Base-by-base conservation (phyloP, 2,888 invertebrate genomes). In the Nemurella pictetii region DNA sequence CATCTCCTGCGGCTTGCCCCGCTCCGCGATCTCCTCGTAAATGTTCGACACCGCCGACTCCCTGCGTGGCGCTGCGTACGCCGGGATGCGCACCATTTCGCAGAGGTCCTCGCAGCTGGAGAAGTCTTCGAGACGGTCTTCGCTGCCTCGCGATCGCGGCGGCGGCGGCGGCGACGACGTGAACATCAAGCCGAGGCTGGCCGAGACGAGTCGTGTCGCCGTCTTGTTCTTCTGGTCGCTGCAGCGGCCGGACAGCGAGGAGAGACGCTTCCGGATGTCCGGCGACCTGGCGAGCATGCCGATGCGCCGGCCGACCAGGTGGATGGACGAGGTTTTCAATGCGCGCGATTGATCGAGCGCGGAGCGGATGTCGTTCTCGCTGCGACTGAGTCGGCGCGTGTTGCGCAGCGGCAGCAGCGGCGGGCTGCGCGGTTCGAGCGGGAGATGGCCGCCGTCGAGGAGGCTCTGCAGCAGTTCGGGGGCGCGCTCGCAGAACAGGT, bases 1-100 rank as follows among this genome's bases (percentile, higher is more conserved):
- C 12, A 83, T 86, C 32, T 85, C 86, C 26, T 74, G 26, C 7
- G 83, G 83, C 20, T 86, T 77, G 7, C 84, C 87, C 27, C 88
- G 88, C 7, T 94, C 94, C 0, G 92, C 89, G 86, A 94, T 94
- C 90, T 94, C 94, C 88, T 94, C 94, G 89, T 94, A 94, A 87
- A 94, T 93, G 77, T 94, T 94, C 0, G 94, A 94, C 78, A 92
- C 90, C 30, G 93, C 91, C 0, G 94, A 94, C 86, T 91, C 90
- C 4, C 93, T 91, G 0, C 93, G 92, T 0, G 90, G 89, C 9
- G 55, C 35, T 20, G 30, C n/a, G 29, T 28, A 84, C 29, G 77
- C 28, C 26, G 5, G n/a, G 20, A 30, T 83, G 28, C 9, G 29
- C 4, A 55, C 36, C 74, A 78, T 0, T 32, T 77, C 85, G 0